Evolutionary conservation across 2,797 vertebrate species (phyloP).

Genomic region (Cephalopachus bancanus): DNA sequence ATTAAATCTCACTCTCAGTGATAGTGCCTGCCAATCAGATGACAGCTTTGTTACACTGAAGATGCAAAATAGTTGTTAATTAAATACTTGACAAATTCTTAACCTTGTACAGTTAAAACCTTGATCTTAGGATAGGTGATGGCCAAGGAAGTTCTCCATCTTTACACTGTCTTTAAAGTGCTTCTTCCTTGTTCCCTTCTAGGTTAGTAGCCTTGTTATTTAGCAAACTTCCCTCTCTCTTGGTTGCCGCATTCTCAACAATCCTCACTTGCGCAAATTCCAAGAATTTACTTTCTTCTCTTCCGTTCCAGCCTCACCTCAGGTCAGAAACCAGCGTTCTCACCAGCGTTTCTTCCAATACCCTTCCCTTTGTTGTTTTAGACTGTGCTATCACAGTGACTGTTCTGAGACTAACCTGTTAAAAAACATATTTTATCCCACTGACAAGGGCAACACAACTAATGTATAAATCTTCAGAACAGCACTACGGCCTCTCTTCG

Average conservation of each 20-base stretch:
- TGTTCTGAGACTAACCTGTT: background rate
- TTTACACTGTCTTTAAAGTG: background rate
- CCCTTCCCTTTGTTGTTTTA: background rate
- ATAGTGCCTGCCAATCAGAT: background rate
- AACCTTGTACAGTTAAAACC: background rate
- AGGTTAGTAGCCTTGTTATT: background rate
- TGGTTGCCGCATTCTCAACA: background rate
- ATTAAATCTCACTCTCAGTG: constrained; percentile 5
- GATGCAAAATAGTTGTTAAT: background rate
- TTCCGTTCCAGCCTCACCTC: background rate
- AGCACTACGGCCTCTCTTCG: background rate
- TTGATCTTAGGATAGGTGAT: background rate
- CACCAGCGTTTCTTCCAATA: background rate
- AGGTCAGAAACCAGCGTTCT: background rate
- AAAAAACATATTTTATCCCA: background rate
- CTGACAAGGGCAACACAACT: background rate
- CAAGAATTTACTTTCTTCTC: background rate
- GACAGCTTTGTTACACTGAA: background rate
- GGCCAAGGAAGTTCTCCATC: background rate
- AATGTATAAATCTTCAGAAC: background rate
- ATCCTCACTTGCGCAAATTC: background rate
- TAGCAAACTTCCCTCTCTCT: background rate
- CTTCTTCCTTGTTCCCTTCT: background rate
- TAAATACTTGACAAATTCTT: background rate
- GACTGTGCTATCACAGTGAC: background rate